These are phyloP conservation scores for Notarius lentiginosus DNA, from an alignment of 2,113 vertebrate species.

Conservation along the genomic window DNA sequence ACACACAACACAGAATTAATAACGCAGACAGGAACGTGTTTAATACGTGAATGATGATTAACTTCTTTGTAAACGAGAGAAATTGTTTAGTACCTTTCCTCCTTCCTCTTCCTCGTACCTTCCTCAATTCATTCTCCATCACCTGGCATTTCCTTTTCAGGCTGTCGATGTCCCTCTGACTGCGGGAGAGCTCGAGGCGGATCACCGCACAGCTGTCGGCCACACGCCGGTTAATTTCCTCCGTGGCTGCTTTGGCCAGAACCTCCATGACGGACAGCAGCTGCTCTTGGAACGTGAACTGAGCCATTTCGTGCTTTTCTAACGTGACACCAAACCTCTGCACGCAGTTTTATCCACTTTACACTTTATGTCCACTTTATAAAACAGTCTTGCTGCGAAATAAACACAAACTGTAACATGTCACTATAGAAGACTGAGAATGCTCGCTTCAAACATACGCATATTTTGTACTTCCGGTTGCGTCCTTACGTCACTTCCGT, in stretches of 20 bases:
- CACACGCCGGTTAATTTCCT: conserved; percentile 68
- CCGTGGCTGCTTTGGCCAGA: conserved; percentile 66
- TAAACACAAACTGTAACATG: neutral
- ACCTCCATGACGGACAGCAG: conserved; percentile 69
- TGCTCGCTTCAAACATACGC: conserved; percentile 9
- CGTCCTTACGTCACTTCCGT: conserved; percentile 29
- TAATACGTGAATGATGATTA: neutral
- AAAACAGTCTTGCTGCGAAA: neutral
- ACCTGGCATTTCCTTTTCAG: conserved; percentile 63
- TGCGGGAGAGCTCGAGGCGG: conserved; percentile 66
- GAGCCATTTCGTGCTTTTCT: conserved; percentile 56
- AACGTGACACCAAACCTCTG: neutral
- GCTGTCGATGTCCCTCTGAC: conserved; percentile 67
- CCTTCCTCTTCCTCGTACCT: conserved; percentile 55
- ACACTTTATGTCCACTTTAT: neutral
- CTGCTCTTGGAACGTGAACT: conserved; percentile 66
- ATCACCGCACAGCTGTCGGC: conserved; percentile 68
- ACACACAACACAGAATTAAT: neutral
- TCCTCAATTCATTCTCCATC: conserved; percentile 69
- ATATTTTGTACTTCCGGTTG: conserved; percentile 13
- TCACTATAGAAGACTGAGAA: neutral
- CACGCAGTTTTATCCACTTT: no score
- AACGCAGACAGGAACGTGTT: neutral
- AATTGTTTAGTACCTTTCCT: conserved; percentile 57
- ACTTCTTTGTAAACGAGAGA: conserved; percentile 1